phyloP scores from a whole-genome alignment of 2,113 vertebrate genomes.

The Lophius piscatorius region DNA sequence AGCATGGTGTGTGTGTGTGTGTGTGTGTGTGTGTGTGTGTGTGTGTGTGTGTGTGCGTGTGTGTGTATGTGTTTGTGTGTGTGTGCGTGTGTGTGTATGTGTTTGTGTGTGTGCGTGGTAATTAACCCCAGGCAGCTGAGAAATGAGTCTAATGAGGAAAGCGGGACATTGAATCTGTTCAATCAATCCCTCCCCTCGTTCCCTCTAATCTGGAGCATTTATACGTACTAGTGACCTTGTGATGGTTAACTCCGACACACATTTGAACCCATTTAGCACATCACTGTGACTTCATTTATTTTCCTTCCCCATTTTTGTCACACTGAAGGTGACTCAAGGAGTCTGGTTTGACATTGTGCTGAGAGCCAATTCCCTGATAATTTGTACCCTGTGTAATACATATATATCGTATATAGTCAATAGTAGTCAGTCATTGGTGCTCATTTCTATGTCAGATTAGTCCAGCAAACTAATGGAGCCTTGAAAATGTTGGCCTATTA shows the following conservation, averaged over 20 bases:
- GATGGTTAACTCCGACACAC: conserved; percentile 83
- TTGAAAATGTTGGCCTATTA: conserved; percentile 64
- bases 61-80: too few species aligned
- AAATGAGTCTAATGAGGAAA: conserved; percentile 89
- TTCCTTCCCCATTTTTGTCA: conserved; percentile 54
- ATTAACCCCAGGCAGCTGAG: conserved; percentile 91
- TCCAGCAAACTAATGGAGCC: conserved; percentile 62
- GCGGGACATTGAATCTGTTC: conserved; percentile 84
- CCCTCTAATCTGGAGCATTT: conserved; percentile 80
- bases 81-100: conserved; percentile 83
- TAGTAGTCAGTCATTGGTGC: conserved; percentile 33
- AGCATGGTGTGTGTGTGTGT: conserved; percentile 83
- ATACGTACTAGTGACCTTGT: conserved; percentile 88
- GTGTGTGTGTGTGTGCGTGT: conserved; percentile 82
- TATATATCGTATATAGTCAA: too few species aligned
- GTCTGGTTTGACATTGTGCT: conserved; percentile 39
- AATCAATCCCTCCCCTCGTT: conserved; percentile 82
- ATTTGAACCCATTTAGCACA: conserved; percentile 88
- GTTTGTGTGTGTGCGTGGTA: conserved; percentile 83
- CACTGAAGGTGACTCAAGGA: conserved; percentile 52
- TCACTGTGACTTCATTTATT: conserved; percentile 77
- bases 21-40: conserved; percentile 84
- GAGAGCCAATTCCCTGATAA: conserved; percentile 22
- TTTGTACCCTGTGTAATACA: too few species aligned
- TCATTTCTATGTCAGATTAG: conserved; percentile 55